Conservation (phyloP, 2,113 vertebrate species). For the Alethe diademata region DNA sequence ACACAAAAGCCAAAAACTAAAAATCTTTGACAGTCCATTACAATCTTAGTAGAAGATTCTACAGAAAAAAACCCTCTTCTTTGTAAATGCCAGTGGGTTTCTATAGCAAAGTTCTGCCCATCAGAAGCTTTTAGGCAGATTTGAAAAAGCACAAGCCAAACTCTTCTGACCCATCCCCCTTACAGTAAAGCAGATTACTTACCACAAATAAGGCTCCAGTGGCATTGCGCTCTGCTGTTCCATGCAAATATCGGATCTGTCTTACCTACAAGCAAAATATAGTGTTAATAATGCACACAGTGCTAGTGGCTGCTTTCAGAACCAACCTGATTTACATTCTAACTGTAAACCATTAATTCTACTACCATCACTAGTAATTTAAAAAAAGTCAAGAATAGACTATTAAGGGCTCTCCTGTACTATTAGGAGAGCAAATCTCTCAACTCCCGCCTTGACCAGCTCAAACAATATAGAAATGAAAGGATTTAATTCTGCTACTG, state of each 20-base stretch:
- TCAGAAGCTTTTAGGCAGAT: background rate
- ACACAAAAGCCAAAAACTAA: background rate
- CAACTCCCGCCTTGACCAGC: background rate
- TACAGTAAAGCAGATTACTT: constrained; percentile 42
- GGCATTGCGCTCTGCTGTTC: constrained; percentile 77
- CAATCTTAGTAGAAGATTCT: background rate
- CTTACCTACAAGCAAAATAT: constrained; percentile 73
- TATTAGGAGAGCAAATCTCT: background rate
- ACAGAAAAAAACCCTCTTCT: background rate
- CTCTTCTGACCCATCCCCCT: background rate
- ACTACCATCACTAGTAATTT: background rate
- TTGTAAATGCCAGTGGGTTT: background rate
- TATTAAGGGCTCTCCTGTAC: background rate
- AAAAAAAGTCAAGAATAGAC: background rate
- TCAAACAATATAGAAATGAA: background rate
- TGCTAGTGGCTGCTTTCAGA: background rate
- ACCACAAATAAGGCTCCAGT: constrained; percentile 92
- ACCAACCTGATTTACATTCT: background rate
- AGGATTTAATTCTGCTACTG: background rate
- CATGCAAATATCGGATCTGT: constrained; percentile 82
- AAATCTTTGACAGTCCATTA: background rate
- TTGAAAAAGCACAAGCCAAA: background rate
- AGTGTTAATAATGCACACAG: background rate
- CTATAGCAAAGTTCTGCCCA: background rate
- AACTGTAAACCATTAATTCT: background rate